Percentiles rank a stretch among this genome's conserved stretches.
Evolutionary conservation across 2,888 invertebrate species (phyloP).

Genomic region (Spialia ferax): DNA sequence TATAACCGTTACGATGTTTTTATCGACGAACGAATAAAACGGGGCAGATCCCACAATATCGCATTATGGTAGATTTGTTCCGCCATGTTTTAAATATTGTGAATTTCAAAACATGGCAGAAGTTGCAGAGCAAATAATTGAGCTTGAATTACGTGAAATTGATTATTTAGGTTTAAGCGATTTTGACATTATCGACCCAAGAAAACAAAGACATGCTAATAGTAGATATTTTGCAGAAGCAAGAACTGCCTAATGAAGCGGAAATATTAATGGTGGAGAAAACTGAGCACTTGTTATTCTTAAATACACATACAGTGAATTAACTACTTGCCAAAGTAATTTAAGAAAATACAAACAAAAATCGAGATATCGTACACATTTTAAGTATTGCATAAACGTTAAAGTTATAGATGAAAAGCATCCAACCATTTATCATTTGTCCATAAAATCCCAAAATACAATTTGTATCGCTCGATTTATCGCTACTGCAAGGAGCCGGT

Average conservation of each 20-base stretch:
- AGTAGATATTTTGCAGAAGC: not conserved
- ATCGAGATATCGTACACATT: not conserved
- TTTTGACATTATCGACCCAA: not conserved
- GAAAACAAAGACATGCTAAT: not conserved
- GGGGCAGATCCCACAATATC: constrained; percentile 13
- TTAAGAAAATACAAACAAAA: not conserved
- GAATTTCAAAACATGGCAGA: no score
- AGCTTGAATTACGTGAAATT: not conserved
- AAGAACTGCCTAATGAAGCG: constrained; percentile 14
- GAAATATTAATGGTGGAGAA: constrained; percentile 20
- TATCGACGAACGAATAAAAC: constrained; percentile 59
- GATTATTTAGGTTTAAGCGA: not conserved
- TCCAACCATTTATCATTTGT: not conserved
- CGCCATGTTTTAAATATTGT: not conserved
- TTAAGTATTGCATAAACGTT: not conserved
- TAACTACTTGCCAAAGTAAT: not conserved
- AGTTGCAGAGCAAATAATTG: no score
- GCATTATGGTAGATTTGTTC: constrained; percentile 2
- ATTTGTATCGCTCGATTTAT: constrained; percentile 11
- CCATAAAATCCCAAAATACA: constrained; percentile 25
- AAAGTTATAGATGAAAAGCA: constrained; percentile 7
- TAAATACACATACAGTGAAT: not conserved
- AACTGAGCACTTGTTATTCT: not conserved
- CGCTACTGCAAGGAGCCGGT: constrained; percentile 31
- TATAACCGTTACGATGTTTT: constrained; percentile 68